Conservation (phyloP, 1,140 invertebrate genomes). For the Drosophila suzukii region DNA sequence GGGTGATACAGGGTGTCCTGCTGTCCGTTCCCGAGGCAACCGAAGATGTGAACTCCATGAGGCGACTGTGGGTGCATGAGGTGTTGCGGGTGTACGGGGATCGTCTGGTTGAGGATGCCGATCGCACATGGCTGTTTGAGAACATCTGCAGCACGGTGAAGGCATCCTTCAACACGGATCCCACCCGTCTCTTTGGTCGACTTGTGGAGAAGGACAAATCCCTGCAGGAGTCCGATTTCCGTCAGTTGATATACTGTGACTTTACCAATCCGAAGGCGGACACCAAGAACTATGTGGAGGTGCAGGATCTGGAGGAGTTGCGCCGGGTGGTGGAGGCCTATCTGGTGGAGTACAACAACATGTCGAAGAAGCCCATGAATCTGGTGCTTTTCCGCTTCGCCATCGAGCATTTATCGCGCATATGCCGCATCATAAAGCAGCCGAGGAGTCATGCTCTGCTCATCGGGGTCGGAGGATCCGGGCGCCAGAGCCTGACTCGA, state of each 20-base stretch:
- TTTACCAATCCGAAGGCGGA: constrained; percentile 97
- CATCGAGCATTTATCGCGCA: constrained; percentile 96
- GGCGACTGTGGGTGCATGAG: constrained; percentile 97
- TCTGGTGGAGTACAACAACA: constrained; percentile 96
- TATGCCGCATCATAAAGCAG: constrained; percentile 96
- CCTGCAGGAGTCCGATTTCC: constrained; percentile 87
- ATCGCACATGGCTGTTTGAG: constrained; percentile 92
- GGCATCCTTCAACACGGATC: constrained; percentile 84
- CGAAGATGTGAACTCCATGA: constrained; percentile 94
- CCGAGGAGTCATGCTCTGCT: constrained; percentile 93
- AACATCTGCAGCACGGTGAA: constrained; percentile 87
- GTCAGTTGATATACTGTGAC: constrained; percentile 97
- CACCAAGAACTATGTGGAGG: constrained; percentile 94
- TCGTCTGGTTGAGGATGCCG: constrained; percentile 92
- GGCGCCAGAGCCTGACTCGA: constrained; percentile 94
- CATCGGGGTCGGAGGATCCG: constrained; percentile 96
- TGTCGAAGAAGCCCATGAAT: constrained; percentile 99
- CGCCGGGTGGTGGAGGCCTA: constrained; percentile 95
- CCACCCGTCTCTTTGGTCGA: constrained; percentile 63
- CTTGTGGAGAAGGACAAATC: constrained; percentile 83
- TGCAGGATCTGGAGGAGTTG: constrained; percentile 92
- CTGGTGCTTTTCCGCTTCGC: constrained; percentile 97
- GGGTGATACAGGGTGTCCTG: constrained; percentile 96
- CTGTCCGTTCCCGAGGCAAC: constrained; percentile 97
- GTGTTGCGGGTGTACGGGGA: constrained; percentile 97